These are phyloP conservation scores for Drosophila erecta DNA, from an alignment of 1,140 invertebrate species.

Conservation along the genomic window DNA sequence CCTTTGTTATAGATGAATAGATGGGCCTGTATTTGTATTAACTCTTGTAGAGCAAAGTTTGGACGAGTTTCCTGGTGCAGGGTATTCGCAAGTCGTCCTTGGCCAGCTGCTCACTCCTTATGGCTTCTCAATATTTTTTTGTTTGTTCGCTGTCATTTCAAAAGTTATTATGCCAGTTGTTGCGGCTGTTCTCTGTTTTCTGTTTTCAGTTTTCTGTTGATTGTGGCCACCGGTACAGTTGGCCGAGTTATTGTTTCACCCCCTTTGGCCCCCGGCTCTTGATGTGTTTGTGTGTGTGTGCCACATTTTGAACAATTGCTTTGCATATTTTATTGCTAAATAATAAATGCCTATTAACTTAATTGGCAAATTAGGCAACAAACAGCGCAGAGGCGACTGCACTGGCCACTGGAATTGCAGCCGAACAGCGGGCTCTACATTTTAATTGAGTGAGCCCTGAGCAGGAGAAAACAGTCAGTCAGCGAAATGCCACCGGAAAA, in stretches of 20 bases:
- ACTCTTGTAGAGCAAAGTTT: too few species aligned
- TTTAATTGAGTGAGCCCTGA: slow-evolving; percentile 53
- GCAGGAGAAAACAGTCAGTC: slow-evolving; percentile 9
- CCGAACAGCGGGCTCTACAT: slow-evolving; percentile 39
- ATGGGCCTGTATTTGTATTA: too few species aligned
- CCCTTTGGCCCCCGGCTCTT: slow-evolving; percentile 5
- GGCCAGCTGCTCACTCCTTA: slow-evolving; percentile 10
- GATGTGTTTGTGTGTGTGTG: slow-evolving; percentile 36
- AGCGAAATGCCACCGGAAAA: background rate
- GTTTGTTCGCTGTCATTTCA: slow-evolving; percentile 77
- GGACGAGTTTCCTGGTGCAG: slow-evolving; percentile 2
- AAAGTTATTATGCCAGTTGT: slow-evolving; percentile 73
- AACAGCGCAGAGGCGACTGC: slow-evolving; percentile 53
- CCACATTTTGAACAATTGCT: slow-evolving; percentile 77
- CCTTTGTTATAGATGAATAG: too few species aligned
- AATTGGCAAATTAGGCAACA: slow-evolving; percentile 81
- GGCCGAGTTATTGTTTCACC: slow-evolving; percentile 52
- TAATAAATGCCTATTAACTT: slow-evolving; percentile 83
- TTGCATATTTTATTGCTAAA: slow-evolving; percentile 84
- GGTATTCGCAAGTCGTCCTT: slow-evolving; percentile 43
- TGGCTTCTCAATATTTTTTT: slow-evolving; percentile 46
- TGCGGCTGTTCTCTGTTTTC: slow-evolving; percentile 31
- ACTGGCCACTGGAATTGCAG: slow-evolving; percentile 33
- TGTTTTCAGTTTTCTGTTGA: slow-evolving; percentile 41
- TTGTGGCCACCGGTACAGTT: slow-evolving; percentile 69